Evolutionary conservation across 2,797 vertebrate species (phyloP).

Genomic region (Mormyrus hasselquistii): DNA sequence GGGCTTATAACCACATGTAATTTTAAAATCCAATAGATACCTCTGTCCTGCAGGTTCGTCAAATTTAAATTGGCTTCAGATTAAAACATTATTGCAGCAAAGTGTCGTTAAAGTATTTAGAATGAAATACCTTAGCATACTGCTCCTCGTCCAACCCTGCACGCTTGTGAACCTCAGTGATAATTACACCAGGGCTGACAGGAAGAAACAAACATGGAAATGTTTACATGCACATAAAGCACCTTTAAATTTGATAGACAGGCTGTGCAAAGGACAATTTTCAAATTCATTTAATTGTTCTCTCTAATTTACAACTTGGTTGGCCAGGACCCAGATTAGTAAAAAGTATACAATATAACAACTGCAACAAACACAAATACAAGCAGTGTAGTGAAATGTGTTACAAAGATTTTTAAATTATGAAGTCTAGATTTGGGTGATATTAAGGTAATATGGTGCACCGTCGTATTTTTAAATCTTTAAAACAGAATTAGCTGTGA

Average conservation of each 20-base stretch:
- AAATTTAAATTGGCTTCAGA: neutral
- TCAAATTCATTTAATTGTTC: neutral
- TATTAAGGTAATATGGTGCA: too few species aligned
- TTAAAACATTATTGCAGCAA: neutral
- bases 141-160: conserved; percentile 69
- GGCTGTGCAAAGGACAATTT: neutral
- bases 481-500: too few species aligned
- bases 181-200: conserved; percentile 69
- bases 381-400: neutral
- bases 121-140: conserved; percentile 62
- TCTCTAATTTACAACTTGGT: neutral
- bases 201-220: neutral
- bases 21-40: neutral
- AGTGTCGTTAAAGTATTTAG: neutral
- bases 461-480: too few species aligned
- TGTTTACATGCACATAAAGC: neutral
- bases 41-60: neutral
- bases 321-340: neutral
- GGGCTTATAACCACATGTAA: neutral
- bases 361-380: neutral
- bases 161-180: conserved; percentile 72
- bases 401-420: neutral
- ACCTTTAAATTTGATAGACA: neutral
- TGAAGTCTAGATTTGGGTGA: too few species aligned
- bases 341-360: neutral